Evolutionary conservation across 2,888 invertebrate species (phyloP).

Genomic region (Drosophila anomalipes): DNA sequence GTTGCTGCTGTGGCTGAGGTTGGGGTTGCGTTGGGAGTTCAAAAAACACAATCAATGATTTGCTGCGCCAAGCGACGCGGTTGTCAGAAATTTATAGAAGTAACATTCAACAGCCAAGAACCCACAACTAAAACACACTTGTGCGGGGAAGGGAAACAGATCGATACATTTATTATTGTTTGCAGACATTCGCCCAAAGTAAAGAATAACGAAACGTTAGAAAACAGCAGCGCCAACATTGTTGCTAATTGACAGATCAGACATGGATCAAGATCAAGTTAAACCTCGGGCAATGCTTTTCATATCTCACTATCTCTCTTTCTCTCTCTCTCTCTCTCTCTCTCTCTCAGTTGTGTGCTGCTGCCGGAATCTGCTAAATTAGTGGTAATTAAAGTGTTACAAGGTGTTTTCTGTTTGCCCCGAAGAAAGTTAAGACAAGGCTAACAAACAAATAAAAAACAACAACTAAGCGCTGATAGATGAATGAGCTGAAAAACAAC

Average conservation of each 20-base stretch:
- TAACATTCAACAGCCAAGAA: slow-evolving; percentile 11
- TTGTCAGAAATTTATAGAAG: slow-evolving; percentile 72
- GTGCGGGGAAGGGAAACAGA: slow-evolving; percentile 3
- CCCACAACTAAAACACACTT: slow-evolving; percentile 19
- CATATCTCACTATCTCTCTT: slow-evolving; percentile 12
- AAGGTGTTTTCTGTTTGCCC: slow-evolving; percentile 61
- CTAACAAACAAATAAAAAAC: slow-evolving; percentile 16
- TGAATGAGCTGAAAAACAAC: slow-evolving; percentile 30
- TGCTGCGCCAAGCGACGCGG: slow-evolving; percentile 66
- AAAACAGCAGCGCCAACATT: slow-evolving; percentile 32
- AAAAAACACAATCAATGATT: slow-evolving; percentile 73
- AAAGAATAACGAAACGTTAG: slow-evolving; percentile 41
- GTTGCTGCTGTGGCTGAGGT: neutral
- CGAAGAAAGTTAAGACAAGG: slow-evolving; percentile 60
- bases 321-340: slow-evolving; percentile 8
- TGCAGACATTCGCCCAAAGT: slow-evolving; percentile 7
- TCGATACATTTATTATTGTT: slow-evolving; percentile 10
- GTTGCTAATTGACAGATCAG: slow-evolving; percentile 50
- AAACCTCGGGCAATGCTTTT: slow-evolving; percentile 30
- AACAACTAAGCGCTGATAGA: slow-evolving; percentile 14
- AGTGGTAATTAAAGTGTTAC: slow-evolving; percentile 78
- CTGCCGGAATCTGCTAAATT: slow-evolving; percentile 50
- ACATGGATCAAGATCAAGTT: slow-evolving; percentile 60
- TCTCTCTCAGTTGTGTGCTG: neutral
- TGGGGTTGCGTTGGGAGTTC: slow-evolving; percentile 7